Evolutionary conservation across 2,113 vertebrate genomes (phyloP).

Genomic region (Paedocypris sp.): DNA sequence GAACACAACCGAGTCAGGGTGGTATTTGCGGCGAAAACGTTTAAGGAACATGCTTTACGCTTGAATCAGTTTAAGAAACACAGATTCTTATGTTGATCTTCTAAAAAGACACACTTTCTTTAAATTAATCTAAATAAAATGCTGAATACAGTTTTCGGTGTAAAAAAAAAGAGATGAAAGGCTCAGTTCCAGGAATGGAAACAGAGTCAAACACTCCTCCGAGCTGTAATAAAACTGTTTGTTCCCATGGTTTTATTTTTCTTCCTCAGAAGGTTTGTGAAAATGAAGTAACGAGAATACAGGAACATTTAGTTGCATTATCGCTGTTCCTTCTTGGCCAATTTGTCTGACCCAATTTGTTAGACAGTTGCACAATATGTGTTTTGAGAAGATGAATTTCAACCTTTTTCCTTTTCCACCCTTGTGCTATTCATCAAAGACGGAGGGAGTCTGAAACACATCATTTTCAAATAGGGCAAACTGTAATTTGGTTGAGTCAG

Average conservation of each 20-base stretch:
- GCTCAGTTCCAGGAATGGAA: background rate
- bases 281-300: background rate
- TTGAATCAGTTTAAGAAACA: too few species aligned
- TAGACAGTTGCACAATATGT: background rate
- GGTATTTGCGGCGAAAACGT: background rate
- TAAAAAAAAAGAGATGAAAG: background rate
- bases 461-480: background rate
- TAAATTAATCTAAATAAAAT: too few species aligned
- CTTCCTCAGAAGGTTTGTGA: background rate
- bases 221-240: background rate
- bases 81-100: too few species aligned
- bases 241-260: background rate
- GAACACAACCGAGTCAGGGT: background rate
- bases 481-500: constrained; percentile 1
- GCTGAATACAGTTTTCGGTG: background rate
- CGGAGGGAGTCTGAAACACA: background rate
- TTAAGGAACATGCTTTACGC: too few species aligned
- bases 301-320: background rate
- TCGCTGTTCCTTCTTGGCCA: background rate
- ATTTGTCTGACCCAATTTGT: background rate
- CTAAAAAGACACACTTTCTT: too few species aligned
- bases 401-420: background rate
- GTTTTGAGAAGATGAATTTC: background rate
- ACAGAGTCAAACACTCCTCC: background rate
- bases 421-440: background rate